These are phyloP conservation scores for Calameuta pallipes DNA, from an alignment of 2,888 invertebrate species.

Conservation along the genomic window DNA sequence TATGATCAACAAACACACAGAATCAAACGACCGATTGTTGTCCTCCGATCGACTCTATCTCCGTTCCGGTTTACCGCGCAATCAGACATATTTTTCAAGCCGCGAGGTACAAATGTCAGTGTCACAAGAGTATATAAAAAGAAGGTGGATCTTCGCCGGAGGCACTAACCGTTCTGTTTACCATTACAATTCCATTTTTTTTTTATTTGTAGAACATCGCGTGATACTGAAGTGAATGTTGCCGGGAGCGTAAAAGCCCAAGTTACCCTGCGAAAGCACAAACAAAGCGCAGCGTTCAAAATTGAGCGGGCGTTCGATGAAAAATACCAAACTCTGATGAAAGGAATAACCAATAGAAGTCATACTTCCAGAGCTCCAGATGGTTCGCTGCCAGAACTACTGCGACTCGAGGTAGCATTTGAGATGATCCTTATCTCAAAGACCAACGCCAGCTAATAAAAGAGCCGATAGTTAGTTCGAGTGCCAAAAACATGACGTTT, in stretches of 20 bases:
- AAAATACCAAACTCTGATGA: neutral
- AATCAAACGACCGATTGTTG: neutral
- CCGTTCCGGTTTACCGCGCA: neutral
- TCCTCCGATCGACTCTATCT: neutral
- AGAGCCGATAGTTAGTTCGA: neutral
- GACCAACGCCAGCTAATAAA: neutral
- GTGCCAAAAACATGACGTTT: neutral
- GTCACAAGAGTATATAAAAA: too few relatives aligned
- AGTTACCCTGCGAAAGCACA: neutral
- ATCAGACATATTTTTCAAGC: neutral
- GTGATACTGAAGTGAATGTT: neutral
- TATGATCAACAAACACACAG: neutral
- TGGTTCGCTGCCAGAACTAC: neutral
- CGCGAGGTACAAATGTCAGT: neutral
- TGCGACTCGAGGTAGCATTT: neutral
- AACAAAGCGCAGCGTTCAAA: neutral
- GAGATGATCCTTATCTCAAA: neutral
- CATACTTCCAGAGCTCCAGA: neutral
- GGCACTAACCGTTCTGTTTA: too few relatives aligned
- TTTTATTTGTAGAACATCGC: neutral
- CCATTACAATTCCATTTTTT: neutral
- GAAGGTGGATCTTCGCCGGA: too few relatives aligned
- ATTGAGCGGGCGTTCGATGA: neutral
- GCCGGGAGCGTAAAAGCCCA: neutral
- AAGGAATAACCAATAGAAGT: neutral